These are phyloP conservation scores for Geotrupes spiniger DNA, from an alignment of 2,888 invertebrate genomes.

Conservation along the genomic window DNA sequence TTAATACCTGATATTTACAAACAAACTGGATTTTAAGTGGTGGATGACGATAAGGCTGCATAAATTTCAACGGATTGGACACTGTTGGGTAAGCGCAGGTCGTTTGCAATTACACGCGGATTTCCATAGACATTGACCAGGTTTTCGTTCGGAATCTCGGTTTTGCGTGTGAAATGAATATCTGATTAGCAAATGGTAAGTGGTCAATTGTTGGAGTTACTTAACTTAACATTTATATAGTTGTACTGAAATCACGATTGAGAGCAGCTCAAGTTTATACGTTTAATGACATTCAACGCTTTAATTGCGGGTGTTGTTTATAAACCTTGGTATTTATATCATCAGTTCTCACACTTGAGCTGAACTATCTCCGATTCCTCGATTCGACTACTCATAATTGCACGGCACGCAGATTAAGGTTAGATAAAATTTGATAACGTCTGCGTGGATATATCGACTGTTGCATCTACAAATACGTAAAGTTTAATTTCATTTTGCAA, in stretches of 20 bases:
- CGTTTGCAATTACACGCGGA: not conserved
- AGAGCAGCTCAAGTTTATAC: conserved; percentile 16
- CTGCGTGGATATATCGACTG: too few species aligned
- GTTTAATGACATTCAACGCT: conserved; percentile 26
- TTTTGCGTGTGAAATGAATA: conserved; percentile 19
- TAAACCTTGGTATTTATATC: conserved; percentile 30
- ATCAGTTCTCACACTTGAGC: conserved; percentile 26
- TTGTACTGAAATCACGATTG: conserved; percentile 19
- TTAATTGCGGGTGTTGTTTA: conserved; percentile 28
- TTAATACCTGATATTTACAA: conserved; percentile 3
- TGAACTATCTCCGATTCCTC: conserved; percentile 10
- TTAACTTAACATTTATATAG: conserved; percentile 21
- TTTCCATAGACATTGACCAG: conserved; percentile 7
- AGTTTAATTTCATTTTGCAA: too few species aligned
- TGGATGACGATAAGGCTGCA: not conserved
- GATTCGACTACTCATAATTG: too few species aligned
- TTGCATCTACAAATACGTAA: too few species aligned
- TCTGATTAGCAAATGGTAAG: conserved; percentile 21
- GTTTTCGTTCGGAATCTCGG: conserved; percentile 10
- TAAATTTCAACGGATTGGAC: not conserved
- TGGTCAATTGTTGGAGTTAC: conserved; percentile 22
- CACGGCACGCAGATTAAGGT: too few species aligned
- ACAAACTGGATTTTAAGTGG: not conserved
- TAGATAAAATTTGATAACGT: too few species aligned
- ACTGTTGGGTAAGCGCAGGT: not conserved